phyloP scores from a whole-genome alignment of 2,797 vertebrate species.

The Zalophus californianus region DNA sequence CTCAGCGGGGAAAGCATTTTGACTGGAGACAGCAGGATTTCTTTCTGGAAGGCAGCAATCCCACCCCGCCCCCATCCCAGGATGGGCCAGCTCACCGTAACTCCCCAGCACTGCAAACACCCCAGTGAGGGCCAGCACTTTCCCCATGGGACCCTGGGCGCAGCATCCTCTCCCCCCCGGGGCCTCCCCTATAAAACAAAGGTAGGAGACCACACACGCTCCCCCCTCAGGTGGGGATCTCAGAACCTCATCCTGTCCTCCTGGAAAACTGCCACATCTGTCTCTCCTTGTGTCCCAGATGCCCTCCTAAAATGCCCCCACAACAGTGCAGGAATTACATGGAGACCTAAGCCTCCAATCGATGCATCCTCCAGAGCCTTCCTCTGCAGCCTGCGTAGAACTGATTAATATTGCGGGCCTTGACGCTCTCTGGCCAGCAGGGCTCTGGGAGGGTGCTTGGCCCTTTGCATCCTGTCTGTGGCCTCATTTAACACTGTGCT shows the following conservation, averaged over 20 bases:
- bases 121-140: not conserved
- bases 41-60: not conserved
- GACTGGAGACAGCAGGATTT: not conserved
- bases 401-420: not conserved
- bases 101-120: no score
- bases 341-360: not conserved
- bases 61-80: not conserved
- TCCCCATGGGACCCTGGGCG: rapidly evolving
- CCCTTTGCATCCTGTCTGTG: slow-evolving; percentile 17
- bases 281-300: not conserved
- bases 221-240: no score
- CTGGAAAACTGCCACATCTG: rapidly evolving
- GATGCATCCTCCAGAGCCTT: not conserved
- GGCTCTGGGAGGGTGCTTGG: slow-evolving; percentile 63
- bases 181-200: not conserved
- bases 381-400: not conserved
- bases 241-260: not conserved
- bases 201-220: not conserved
- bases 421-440: slow-evolving; percentile 52
- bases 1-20: no score
- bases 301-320: not conserved
- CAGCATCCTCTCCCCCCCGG: rapidly evolving
- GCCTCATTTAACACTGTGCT: slow-evolving; percentile 26
- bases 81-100: not conserved
- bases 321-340: not conserved